Conservation (phyloP, 2,888 invertebrate species). For the Nipponacmea schrenckii region DNA sequence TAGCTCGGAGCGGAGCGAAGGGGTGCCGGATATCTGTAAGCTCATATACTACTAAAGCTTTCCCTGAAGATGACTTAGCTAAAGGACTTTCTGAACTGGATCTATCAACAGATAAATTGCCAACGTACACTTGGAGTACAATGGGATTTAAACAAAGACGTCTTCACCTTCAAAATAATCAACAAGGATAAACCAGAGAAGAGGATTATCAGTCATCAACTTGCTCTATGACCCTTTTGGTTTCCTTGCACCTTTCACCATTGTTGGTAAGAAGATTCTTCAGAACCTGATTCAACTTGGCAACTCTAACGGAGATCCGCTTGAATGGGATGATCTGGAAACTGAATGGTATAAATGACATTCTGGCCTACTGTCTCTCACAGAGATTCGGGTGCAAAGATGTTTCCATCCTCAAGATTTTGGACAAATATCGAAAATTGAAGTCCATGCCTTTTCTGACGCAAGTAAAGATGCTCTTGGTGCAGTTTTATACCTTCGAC, state of each 20-base stretch:
- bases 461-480: slow-evolving; percentile 4
- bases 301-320: not conserved
- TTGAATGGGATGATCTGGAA: not conserved
- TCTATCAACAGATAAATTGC: not conserved
- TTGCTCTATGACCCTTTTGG: slow-evolving; percentile 7
- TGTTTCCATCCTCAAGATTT: not conserved
- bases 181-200: slow-evolving; percentile 4
- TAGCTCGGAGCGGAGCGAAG: too few species aligned
- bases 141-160: not conserved
- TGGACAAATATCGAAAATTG: not conserved
- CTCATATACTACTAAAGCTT: too few species aligned
- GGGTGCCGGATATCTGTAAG: too few species aligned
- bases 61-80: not conserved
- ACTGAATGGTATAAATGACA: slow-evolving; percentile 1
- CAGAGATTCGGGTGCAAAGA: not conserved
- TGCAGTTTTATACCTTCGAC: not conserved
- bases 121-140: slow-evolving; percentile 3
- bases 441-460: not conserved
- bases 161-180: not conserved
- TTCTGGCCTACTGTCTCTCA: not conserved
- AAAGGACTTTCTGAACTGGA: not conserved
- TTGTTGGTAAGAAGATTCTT: not conserved
- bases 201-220: slow-evolving; percentile 6
- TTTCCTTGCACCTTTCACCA: slow-evolving; percentile 8
- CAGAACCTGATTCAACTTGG: not conserved